Percentiles rank a stretch among this genome's conserved stretches.
phyloP scores from a whole-genome alignment of 2,797 vertebrate genomes.

The Microchirus variegatus region DNA sequence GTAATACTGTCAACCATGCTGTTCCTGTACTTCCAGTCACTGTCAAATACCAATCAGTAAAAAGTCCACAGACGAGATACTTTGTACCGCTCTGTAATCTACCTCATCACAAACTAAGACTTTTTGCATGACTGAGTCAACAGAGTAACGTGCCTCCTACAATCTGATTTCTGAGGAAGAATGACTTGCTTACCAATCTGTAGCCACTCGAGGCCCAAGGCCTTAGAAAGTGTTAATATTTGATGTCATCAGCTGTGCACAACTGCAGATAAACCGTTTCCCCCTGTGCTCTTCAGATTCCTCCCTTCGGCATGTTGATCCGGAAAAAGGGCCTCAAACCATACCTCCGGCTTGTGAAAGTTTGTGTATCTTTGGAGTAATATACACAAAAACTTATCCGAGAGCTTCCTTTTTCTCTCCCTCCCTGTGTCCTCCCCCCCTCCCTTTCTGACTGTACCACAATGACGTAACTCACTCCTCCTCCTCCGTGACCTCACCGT shows the following conservation, averaged over 20 bases:
- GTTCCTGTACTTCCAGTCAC: slow-evolving; percentile 48
- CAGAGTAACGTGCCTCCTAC: neutral
- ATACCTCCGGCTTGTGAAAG: slow-evolving; percentile 42
- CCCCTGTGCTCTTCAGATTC: slow-evolving; percentile 36
- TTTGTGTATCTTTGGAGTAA: slow-evolving; percentile 67
- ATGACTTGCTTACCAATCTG: slow-evolving; percentile 69
- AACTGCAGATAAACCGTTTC: slow-evolving; percentile 34
- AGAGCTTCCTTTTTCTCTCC: slow-evolving; percentile 80
- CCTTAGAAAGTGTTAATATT: slow-evolving; percentile 74
- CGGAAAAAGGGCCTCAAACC: slow-evolving; percentile 16
- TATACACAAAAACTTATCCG: slow-evolving; percentile 66
- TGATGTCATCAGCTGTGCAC: slow-evolving; percentile 78
- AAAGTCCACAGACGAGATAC: slow-evolving; percentile 34
- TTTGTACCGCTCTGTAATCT: slow-evolving; percentile 29
- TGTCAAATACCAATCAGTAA: slow-evolving; percentile 32
- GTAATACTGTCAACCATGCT: slow-evolving; percentile 35
- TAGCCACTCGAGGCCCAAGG: slow-evolving; percentile 75
- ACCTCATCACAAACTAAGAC: slow-evolving; percentile 25
- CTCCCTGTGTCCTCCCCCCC: slow-evolving; percentile 62
- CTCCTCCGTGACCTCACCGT: slow-evolving; percentile 63
- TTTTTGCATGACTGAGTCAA: neutral
- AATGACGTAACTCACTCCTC: slow-evolving; percentile 76
- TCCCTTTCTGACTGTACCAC: slow-evolving; percentile 72
- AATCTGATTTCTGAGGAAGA: slow-evolving; percentile 20
- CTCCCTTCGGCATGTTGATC: slow-evolving; percentile 37